Base-by-base conservation (phyloP, 2,797 vertebrate species). In the Cuniculus paca region DNA sequence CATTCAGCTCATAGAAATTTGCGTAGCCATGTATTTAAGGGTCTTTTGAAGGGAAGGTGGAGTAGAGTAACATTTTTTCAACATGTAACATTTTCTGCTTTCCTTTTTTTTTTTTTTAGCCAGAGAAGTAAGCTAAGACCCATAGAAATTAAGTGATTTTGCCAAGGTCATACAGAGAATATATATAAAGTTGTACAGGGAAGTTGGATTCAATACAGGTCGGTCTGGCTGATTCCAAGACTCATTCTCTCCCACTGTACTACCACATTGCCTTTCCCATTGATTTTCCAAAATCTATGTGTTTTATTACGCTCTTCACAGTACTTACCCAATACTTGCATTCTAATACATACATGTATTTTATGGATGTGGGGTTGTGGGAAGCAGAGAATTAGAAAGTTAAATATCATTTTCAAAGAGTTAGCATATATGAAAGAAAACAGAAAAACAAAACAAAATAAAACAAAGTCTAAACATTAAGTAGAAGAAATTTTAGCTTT, bases 391-490 rank as follows among this genome's bases (percentile, higher is more conserved):
- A 92, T 72, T 88, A 75, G 45, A 75, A 96, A 97, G 97, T 88
- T 95, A n/a, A 97, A 96, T 96, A 86, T 56, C 61, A 70, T 85
- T 93, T 94, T 74, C 45, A 93, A 96, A 93, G 63, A 65, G 20
- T 80, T 90, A 16, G 60, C 20, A 72, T 45, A 60, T 93, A 94
- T 97, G 60, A 97, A 98, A 94, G 52, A 97, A 87, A 54, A 79
- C 1, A 0, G 52, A 89, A 90, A 84, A 88, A 90, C 31, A 2
- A 31, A 74, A 74, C 70, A 42, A 94, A 61, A 88, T 54, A 90
- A 94, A 98, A 96, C 61, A 86, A 96, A 93, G 68, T 19, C 4
- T 63, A 84, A 95, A 97, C 54, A 94, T 60, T 81, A 97, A 81
- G 42, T 56, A 90, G 90, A 93, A 94, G 86, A 84, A 92, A 63